A percentile compares a stretch with the other conserved stretches of the same genome.
Conservation (phyloP, 2,797 vertebrate genomes). For the Sphenodon punctatus region DNA sequence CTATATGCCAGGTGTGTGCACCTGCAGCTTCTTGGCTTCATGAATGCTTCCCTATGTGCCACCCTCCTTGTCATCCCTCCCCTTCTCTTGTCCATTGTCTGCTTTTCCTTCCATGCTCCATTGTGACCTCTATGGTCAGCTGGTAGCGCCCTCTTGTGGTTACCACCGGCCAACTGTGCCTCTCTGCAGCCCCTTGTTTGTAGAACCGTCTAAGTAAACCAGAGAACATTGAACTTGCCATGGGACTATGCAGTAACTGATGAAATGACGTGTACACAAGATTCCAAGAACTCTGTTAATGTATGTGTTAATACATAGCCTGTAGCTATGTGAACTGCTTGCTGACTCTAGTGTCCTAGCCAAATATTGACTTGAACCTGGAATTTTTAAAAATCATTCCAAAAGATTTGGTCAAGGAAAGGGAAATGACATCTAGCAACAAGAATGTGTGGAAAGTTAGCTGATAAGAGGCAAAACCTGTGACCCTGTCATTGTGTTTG, state of each 20-base stretch:
- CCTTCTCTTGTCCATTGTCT: no score
- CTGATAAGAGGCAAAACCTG: background rate
- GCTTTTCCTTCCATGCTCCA: no score
- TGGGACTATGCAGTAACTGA: background rate
- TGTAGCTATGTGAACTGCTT: background rate
- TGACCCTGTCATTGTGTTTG: background rate
- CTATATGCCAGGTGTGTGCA: no score
- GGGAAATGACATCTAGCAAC: background rate
- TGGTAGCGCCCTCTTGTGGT: no score
- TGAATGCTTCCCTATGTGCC: no score
- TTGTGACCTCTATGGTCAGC: no score
- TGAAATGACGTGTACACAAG: background rate
- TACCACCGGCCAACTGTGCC: no score
- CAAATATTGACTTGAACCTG: background rate
- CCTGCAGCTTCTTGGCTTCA: no score
- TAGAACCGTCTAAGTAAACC: background rate
- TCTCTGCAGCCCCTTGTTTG: no score
- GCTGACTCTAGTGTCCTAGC: background rate
- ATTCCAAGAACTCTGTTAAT: background rate
- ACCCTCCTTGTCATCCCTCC: no score
- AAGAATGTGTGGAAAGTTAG: background rate
- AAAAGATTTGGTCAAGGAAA: background rate
- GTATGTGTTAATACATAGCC: constrained; percentile 37
- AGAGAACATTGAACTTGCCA: constrained; percentile 4
- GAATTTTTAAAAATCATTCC: background rate